Conservation (phyloP, 2,113 vertebrate genomes). For the Sclerurus mexicanus region DNA sequence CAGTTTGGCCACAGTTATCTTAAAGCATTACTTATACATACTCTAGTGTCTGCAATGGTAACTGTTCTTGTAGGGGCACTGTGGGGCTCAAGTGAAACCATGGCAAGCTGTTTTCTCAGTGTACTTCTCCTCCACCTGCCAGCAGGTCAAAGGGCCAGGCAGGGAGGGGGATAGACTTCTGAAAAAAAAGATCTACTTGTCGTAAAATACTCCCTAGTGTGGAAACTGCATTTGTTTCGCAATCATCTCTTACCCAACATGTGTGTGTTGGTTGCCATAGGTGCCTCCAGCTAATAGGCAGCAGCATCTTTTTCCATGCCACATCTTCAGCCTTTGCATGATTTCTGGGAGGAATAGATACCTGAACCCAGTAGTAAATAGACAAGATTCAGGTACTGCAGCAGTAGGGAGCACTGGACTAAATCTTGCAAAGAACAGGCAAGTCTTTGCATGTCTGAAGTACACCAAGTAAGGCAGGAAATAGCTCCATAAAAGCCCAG, state of each 20-base stretch:
- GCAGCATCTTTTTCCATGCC: background rate
- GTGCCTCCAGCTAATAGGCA: background rate
- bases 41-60: fast-evolving
- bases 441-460: background rate
- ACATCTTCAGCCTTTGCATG: background rate
- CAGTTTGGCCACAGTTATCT: background rate
- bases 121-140: background rate
- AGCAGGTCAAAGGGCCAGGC: background rate
- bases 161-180: background rate
- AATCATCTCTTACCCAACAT: background rate
- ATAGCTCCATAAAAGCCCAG: background rate
- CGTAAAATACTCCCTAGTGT: background rate
- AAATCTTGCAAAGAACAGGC: background rate
- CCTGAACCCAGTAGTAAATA: background rate
- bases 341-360: background rate
- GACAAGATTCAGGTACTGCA: background rate
- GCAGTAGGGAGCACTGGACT: background rate
- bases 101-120: background rate
- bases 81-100: background rate
- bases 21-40: background rate
- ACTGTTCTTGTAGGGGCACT: background rate
- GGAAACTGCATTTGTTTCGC: background rate
- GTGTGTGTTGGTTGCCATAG: background rate
- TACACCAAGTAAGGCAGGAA: background rate
- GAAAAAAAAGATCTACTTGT: background rate